These are phyloP conservation scores for Pogona vitticeps DNA, from an alignment of 2,113 vertebrate genomes.

Conservation along the genomic window DNA sequence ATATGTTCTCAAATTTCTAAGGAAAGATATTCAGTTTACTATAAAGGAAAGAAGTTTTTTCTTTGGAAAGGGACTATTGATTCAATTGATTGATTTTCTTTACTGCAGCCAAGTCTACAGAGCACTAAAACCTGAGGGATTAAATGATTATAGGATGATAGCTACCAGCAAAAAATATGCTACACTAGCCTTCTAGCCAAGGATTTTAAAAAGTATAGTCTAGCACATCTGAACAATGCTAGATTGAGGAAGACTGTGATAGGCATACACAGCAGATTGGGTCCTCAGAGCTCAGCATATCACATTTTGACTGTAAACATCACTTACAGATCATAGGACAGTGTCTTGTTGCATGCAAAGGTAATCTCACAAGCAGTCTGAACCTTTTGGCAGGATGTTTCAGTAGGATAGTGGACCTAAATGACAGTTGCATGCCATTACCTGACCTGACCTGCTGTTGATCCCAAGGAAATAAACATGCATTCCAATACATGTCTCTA, in stretches of 20 bases:
- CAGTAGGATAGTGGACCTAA: no score
- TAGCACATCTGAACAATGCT: background rate
- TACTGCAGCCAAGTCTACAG: background rate
- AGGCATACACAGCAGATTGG: no score
- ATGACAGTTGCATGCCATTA: background rate
- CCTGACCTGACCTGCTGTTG: background rate
- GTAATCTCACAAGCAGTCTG: no score
- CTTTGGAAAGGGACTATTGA: background rate
- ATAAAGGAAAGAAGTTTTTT: background rate
- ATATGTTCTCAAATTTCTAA: background rate
- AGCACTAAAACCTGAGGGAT: background rate
- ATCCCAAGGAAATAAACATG: background rate
- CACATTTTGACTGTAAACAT: no score
- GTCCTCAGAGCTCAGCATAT: no score
- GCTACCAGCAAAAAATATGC: no score
- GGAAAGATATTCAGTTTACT: background rate
- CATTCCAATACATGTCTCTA: background rate
- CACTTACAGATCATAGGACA: no score
- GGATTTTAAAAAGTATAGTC: background rate
- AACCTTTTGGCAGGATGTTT: no score
- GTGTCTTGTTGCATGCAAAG: no score
- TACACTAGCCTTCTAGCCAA: background rate
- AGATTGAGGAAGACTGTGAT: background rate
- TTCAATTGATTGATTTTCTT: background rate
- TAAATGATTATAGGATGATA: background rate